Base-by-base conservation (phyloP, 2,113 vertebrate genomes). In the Cyanistes caeruleus region DNA sequence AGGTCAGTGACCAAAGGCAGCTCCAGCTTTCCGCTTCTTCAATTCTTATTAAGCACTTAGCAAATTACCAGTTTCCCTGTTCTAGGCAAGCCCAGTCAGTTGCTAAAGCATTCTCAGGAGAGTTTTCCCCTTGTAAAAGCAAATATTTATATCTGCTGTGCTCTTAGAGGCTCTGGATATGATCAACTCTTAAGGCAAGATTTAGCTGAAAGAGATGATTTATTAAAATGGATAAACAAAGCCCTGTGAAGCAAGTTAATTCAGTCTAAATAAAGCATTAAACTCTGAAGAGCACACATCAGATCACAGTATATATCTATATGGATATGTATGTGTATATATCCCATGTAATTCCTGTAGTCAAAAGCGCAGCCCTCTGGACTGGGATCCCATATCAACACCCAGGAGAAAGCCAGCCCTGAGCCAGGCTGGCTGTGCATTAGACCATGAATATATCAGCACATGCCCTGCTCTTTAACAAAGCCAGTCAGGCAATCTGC, bases 191-290 rank as follows among this genome's bases (percentile, higher is more conserved):
- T 95, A 93, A 75, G 70, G 95, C 91, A 86, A 89, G 80, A 77
- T 84, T 91, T 90, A 89, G 44, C 89, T 84, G 80, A 93, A 90
- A 84, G 80, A 74, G 49, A 67, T 96, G 93, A 96, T 96, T 96
- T 95, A 96, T 96, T 90, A 91, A 97, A 95, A 92, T 68, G 83
- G 76, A 91, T 97, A 97, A 97, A 95, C 95, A 97, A 93, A 93
- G 90, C 63, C 70, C 51, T 88, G 89, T 72, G 86, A 92, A 96
- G 69, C 93, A 84, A 89, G 91, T 81, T 81, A 89, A 80, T 72
- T 90, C 91, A 63, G 76, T 60, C 91, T 95, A 96, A 97, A 96
- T 93, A 96, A 90, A 93, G 93, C 80, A 92, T 92, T 95, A 78
- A 89, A 59, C 83, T 81, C 68, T 72, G 89, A 95, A 92, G 68